Base-by-base conservation (phyloP, 2,113 vertebrate species). In the Gopherus evgoodei region DNA sequence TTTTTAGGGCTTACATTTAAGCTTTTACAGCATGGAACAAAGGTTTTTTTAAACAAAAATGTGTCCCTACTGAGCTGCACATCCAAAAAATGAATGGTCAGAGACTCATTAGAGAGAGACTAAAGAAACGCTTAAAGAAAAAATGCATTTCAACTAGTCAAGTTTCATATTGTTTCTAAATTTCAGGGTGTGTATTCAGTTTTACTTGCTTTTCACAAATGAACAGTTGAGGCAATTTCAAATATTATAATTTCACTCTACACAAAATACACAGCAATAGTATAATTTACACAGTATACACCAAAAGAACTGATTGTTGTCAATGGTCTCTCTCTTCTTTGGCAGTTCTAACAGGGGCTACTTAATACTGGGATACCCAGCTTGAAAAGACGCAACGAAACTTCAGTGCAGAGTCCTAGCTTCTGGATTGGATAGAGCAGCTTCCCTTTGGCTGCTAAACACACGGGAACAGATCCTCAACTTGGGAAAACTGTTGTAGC, bases 401-500 rank as follows among this genome's bases (percentile, higher is more conserved):
- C 21, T 35, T n/a, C 42, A 38, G 31, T 86, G 78, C 85, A 85
- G 78, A 86, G 57, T 47, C 52, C 78, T n/a, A 83, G 47, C 47
- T 90, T 38, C 27, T 14, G 27, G 13, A 35, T 75, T 47, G 14
- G 47, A 49, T 27, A 47, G 19, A 54, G 5, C 3, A 80, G 2
- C 11, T 75, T 47, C 22, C 22, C 65, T 90, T 62, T 56, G 27
- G 35, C n/a, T 86, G 86, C n/a, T 69, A 44, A 86, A 81, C 5
- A 86, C 42, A 83, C 27, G 59, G 31, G 35, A 82, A 27, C 85
- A 86, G 84, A 47, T 1, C 29, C 79, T 90, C 88, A 29, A 8
- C n/a, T 69, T 4, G 0, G 47, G 27, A 22, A 81, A 42, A 0
- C 52, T 4, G 4, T 50, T n/a, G 21, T 29, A 44, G 31, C 25